Conservation (phyloP, 1,140 invertebrate species). For the Polypedilum vanderplanki region DNA sequence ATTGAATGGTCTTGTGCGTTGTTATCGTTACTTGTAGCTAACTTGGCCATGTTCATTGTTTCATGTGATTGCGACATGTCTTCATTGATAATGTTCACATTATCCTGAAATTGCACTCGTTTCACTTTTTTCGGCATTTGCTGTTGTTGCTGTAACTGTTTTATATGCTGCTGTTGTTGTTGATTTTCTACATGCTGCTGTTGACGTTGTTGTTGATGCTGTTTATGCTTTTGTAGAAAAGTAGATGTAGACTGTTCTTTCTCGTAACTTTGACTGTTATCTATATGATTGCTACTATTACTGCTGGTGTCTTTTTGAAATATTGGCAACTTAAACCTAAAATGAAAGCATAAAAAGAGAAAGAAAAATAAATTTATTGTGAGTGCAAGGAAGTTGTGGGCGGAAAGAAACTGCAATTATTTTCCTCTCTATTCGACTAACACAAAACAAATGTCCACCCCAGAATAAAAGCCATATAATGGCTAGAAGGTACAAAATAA, state of each 20-base stretch:
- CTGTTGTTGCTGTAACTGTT: conserved; percentile 34
- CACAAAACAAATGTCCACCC: not conserved
- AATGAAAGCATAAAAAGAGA: not conserved
- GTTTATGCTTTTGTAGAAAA: conserved; percentile 10
- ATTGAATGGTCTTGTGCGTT: conserved; percentile 33
- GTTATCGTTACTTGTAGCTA: conserved; percentile 33
- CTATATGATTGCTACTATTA: conserved; percentile 4
- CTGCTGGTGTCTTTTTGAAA: conserved; percentile 15
- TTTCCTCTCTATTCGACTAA: not conserved
- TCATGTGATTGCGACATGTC: conserved; percentile 15
- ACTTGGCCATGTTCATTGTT: not conserved
- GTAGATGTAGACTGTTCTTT: conserved; percentile 8
- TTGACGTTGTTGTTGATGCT: not conserved
- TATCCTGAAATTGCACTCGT: conserved; percentile 42
- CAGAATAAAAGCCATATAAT: not conserved
- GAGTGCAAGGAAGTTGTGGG: not conserved
- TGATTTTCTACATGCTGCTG: not conserved
- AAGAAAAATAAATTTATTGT: not conserved
- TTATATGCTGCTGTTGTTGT: conserved; percentile 34
- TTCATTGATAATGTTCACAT: conserved; percentile 34
- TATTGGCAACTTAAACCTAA: conserved; percentile 21
- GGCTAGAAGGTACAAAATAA: not conserved
- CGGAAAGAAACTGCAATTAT: not conserved
- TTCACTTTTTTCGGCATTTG: conserved; percentile 38
- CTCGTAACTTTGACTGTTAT: conserved; percentile 9